Conservation (phyloP, 1,140 invertebrate species). For the Thaumetopoea pityocampa region DNA sequence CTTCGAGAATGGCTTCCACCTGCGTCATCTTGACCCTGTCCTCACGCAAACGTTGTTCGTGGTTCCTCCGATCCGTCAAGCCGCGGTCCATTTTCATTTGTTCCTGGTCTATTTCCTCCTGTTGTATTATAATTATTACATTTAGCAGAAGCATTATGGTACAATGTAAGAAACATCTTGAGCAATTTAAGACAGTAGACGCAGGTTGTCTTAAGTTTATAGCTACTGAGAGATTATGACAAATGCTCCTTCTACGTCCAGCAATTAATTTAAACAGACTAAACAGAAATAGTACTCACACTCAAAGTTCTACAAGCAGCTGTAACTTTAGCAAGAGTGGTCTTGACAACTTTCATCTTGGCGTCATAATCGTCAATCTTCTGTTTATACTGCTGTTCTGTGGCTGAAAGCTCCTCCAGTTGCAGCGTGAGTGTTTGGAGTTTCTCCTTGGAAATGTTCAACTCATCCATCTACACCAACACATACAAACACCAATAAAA, state of each 20-base stretch:
- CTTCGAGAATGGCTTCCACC: conserved; percentile 43
- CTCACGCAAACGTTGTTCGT: conserved; percentile 33
- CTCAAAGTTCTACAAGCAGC: conserved; percentile 21
- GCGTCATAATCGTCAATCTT: conserved; percentile 24
- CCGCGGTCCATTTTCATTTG: conserved; percentile 47
- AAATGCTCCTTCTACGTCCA: too few species aligned
- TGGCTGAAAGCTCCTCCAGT: conserved; percentile 17
- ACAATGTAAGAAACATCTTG: too few species aligned
- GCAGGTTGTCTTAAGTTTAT: too few species aligned
- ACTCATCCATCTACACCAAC: conserved; percentile 70
- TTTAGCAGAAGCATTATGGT: too few species aligned
- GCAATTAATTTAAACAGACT: too few species aligned
- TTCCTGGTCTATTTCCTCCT: conserved; percentile 55
- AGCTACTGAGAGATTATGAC: too few species aligned
- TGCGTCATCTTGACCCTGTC: conserved; percentile 46
- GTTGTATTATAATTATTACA: too few species aligned
- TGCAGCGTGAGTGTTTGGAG: conserved; percentile 37
- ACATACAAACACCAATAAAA: too few species aligned
- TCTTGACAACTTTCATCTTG: conserved; percentile 23
- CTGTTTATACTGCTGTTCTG: conserved; percentile 21
- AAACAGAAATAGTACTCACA: conserved; percentile 24
- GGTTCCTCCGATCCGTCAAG: conserved; percentile 28
- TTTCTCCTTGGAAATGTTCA: conserved; percentile 61
- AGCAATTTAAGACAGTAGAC: too few species aligned
- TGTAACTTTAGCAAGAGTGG: conserved; percentile 13